Conservation (phyloP, 2,888 invertebrate genomes). For the Steromphala cineraria region DNA sequence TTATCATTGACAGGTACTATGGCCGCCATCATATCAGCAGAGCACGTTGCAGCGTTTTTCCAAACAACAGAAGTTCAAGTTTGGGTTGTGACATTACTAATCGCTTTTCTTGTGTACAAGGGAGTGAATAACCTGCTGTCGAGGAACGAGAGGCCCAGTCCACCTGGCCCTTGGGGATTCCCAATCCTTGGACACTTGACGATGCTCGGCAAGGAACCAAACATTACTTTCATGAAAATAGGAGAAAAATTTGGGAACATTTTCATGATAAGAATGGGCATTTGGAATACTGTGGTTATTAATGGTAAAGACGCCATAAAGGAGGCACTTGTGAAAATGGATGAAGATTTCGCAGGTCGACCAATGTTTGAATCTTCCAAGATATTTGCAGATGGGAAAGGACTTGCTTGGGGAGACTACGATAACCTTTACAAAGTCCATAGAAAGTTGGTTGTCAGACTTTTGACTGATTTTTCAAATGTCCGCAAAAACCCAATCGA, state of each 20-base stretch:
- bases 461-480: slow-evolving; percentile 34
- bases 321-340: slow-evolving; percentile 26
- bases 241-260: slow-evolving; percentile 44
- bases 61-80: too few relatives aligned
- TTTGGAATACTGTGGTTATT: slow-evolving; percentile 42
- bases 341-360: slow-evolving; percentile 38
- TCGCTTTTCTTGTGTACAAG: too few relatives aligned
- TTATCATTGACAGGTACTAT: too few relatives aligned
- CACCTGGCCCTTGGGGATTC: slow-evolving; percentile 42
- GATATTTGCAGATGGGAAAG: slow-evolving; percentile 18
- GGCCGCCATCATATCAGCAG: too few relatives aligned
- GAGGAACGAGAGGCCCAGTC: neutral
- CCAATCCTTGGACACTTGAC: slow-evolving; percentile 49
- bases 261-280: slow-evolving; percentile 43
- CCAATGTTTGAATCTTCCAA: slow-evolving; percentile 32
- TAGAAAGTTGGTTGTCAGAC: slow-evolving; percentile 40
- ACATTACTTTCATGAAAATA: slow-evolving; percentile 35
- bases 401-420: slow-evolving; percentile 19
- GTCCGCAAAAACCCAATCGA: slow-evolving; percentile 26
- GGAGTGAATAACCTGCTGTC: neutral
- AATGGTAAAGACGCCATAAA: slow-evolving; percentile 39
- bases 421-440: slow-evolving; percentile 38
- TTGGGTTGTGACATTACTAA: too few relatives aligned
- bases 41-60: too few relatives aligned
- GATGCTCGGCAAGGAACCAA: slow-evolving; percentile 37